phyloP scores from a whole-genome alignment of 2,113 vertebrate genomes.

The Polyodon spathula region DNA sequence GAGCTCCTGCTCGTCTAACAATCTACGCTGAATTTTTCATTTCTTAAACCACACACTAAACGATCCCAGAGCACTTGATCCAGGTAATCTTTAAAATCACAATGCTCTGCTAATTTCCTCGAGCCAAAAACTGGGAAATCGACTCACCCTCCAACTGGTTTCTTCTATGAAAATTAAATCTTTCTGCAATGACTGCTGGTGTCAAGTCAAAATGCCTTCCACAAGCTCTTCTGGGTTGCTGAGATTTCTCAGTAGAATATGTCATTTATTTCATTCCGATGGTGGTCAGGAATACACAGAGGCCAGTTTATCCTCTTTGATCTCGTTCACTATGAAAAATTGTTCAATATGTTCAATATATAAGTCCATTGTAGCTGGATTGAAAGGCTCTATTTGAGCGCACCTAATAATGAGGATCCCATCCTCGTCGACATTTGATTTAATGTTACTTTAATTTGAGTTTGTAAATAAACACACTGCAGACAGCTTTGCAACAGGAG shows the following conservation, averaged over 20 bases:
- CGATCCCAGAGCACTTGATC: neutral
- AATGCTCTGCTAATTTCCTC: neutral
- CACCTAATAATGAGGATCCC: neutral
- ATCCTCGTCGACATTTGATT: too few species aligned
- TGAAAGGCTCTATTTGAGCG: neutral
- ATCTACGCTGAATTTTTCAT: neutral
- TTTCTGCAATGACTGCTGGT: neutral
- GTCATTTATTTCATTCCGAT: neutral
- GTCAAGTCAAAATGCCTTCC: neutral
- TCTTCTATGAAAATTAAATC: constrained; percentile 2
- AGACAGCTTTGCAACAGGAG: too few species aligned
- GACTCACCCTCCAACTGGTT: constrained; percentile 1
- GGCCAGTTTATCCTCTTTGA: neutral
- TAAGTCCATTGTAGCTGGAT: neutral
- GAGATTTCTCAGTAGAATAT: constrained; percentile 1
- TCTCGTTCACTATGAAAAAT: neutral
- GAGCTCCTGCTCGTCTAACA: neutral
- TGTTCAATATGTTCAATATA: neutral
- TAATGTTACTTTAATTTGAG: too few species aligned
- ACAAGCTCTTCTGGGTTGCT: neutral
- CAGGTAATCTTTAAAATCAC: neutral
- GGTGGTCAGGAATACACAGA: neutral
- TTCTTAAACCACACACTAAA: neutral
- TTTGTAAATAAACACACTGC: too few species aligned
- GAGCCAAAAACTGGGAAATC: neutral